Conservation (phyloP, 2,113 vertebrate genomes). For the Columba livia region DNA sequence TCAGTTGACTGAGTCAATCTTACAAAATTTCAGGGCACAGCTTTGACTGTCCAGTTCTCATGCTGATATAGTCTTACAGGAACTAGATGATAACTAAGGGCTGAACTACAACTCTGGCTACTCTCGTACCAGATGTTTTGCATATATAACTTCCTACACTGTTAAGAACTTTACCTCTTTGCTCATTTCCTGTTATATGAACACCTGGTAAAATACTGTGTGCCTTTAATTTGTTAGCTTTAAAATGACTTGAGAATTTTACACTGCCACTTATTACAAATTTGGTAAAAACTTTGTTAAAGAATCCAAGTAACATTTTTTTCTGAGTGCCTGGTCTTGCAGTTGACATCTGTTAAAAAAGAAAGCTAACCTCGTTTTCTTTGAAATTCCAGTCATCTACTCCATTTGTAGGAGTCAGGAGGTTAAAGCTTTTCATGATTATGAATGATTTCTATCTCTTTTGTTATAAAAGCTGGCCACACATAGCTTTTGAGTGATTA, state of each 20-base stretch:
- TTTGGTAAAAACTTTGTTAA: conserved; percentile 72
- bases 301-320: conserved; percentile 50
- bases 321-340: conserved; percentile 61
- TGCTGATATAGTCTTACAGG: conserved; percentile 46
- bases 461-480: conserved; percentile 24
- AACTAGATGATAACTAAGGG: conserved; percentile 67
- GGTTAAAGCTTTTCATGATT: conserved; percentile 21
- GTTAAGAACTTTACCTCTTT: conserved; percentile 63
- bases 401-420: conserved; percentile 65
- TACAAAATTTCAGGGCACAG: conserved; percentile 60
- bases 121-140: conserved; percentile 44
- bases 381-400: conserved; percentile 60
- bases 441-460: conserved; percentile 27
- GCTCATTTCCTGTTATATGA: conserved; percentile 61
- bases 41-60: conserved; percentile 55
- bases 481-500: background rate
- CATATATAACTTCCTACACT: conserved; percentile 38
- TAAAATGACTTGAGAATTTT: conserved; percentile 73
- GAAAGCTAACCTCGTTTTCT: conserved; percentile 52
- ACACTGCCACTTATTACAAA: conserved; percentile 75
- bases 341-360: conserved; percentile 59
- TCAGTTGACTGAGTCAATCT: conserved; percentile 31
- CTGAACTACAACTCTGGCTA: conserved; percentile 60
- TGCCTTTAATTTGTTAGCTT: conserved; percentile 79
- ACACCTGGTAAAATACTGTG: conserved; percentile 68